Evolutionary conservation across 1,140 invertebrate species (phyloP).

Genomic region (Macrosteles quadrilineatus): DNA sequence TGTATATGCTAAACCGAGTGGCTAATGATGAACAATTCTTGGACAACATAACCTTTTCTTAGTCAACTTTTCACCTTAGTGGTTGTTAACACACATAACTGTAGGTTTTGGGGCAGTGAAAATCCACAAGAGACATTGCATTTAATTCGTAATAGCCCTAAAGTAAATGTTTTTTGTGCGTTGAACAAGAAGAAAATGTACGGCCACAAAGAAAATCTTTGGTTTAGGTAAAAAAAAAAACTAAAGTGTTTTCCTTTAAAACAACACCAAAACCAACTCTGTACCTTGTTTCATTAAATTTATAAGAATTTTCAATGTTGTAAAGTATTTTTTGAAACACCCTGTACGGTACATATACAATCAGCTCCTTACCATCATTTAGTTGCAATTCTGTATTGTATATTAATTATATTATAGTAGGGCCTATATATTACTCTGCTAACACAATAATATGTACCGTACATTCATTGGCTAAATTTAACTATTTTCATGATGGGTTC

Average conservation of each 20-base stretch:
- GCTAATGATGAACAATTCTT: background rate
- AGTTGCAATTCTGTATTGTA: no score
- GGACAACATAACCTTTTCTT: background rate
- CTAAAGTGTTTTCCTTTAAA: no score
- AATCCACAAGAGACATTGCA: slow-evolving; percentile 12
- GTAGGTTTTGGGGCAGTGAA: background rate
- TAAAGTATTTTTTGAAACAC: slow-evolving; percentile 12
- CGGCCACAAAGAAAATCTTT: background rate
- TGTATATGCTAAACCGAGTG: background rate
- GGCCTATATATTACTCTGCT: no score
- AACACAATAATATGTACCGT: no score
- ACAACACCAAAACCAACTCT: no score
- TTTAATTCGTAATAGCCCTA: background rate
- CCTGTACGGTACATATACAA: background rate
- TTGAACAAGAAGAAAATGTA: background rate
- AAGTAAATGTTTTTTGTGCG: background rate
- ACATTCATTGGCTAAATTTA: no score
- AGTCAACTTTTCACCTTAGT: background rate
- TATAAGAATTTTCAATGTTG: no score
- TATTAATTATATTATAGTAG: no score
- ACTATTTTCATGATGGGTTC: no score
- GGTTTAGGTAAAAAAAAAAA: slow-evolving; percentile 8
- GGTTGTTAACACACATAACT: slow-evolving; percentile 5
- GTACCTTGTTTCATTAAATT: background rate
- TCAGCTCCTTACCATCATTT: no score